phyloP scores from a whole-genome alignment of 1,140 invertebrate genomes.

The Subanguina moxae region DNA sequence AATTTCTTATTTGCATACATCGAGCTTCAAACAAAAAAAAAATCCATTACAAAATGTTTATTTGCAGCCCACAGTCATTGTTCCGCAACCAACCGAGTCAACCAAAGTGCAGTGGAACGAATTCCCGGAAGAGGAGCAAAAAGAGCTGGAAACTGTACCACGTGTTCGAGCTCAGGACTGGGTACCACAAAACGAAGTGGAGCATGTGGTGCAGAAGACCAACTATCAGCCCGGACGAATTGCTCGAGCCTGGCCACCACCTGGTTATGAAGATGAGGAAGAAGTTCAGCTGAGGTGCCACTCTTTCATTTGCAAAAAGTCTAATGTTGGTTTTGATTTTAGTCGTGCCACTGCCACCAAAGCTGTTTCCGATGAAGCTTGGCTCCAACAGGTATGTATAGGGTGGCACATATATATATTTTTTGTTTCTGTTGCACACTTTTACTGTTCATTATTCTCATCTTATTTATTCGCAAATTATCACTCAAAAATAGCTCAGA shows the following conservation, averaged over 20 bases:
- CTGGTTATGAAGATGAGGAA: constrained; percentile 45
- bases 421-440: no score
- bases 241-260: constrained; percentile 36
- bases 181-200: constrained; percentile 44
- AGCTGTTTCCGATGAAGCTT: constrained; percentile 22
- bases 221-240: constrained; percentile 39
- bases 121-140: constrained; percentile 47
- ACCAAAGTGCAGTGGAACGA: constrained; percentile 42
- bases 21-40: neutral
- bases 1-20: no score
- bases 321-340: constrained; percentile 15
- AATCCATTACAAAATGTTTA: no score
- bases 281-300: constrained; percentile 33
- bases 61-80: constrained; percentile 36
- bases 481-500: no score
- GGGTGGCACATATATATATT: no score
- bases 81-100: constrained; percentile 39
- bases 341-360: constrained; percentile 20
- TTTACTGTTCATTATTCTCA: no score
- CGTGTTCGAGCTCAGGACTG: constrained; percentile 43
- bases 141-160: constrained; percentile 28
- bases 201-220: constrained; percentile 42
- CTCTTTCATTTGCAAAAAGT: neutral
- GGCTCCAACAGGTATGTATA: constrained; percentile 34
- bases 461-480: no score